Percentiles rank a stretch among this genome's conserved stretches.
Conservation (phyloP, 2,113 vertebrate genomes). For the Seriola quinqueradiata region DNA sequence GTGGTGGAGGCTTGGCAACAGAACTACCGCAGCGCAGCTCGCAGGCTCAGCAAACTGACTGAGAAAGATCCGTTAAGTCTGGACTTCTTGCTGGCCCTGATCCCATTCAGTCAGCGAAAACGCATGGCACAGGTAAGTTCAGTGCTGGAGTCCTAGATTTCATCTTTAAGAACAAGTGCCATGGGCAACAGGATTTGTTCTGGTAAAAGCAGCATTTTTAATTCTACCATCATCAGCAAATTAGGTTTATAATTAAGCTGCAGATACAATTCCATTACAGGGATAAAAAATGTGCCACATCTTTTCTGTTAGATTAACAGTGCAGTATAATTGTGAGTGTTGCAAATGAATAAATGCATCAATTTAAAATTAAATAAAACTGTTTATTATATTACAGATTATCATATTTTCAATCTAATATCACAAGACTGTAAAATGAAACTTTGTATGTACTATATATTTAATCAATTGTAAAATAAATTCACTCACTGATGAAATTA, state of each 20-base stretch:
- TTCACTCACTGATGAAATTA: neutral
- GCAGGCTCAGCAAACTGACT: conserved; percentile 85
- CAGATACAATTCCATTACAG: neutral
- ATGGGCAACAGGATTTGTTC: neutral
- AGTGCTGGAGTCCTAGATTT: neutral
- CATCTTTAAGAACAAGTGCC: neutral
- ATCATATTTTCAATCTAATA: too few species aligned
- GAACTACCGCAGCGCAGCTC: conserved; percentile 76
- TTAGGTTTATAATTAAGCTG: neutral
- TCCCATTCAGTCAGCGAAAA: conserved; percentile 82
- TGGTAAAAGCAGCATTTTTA: neutral
- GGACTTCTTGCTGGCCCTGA: conserved; percentile 85
- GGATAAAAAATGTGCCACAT: neutral
- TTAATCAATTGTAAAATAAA: neutral
- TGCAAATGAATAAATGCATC: too few species aligned
- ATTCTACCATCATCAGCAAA: conserved; percentile 1
- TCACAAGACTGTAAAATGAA: too few species aligned
- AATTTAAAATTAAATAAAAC: too few species aligned
- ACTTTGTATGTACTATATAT: too few species aligned
- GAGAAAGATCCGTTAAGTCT: conserved; percentile 84
- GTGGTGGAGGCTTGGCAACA: conserved; percentile 88
- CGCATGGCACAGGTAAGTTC: conserved; percentile 86
- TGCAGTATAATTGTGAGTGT: neutral
- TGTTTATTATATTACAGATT: too few species aligned
- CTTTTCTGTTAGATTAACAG: neutral